Conservation (phyloP, 1,140 invertebrate species). For the Drosophila tani region DNA sequence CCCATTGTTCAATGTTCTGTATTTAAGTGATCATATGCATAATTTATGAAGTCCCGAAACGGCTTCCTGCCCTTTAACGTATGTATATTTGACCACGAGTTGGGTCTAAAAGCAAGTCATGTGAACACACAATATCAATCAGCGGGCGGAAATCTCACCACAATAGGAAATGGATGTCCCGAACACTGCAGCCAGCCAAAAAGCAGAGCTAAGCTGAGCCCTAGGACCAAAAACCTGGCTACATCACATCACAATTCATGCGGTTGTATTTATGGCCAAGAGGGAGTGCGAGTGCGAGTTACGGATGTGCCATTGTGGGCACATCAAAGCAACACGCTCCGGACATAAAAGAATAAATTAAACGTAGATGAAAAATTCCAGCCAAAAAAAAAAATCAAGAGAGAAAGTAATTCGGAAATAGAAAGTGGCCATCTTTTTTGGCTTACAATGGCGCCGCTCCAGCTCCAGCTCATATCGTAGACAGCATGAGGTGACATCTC, state of each 20-base stretch:
- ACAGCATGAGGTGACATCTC: slow-evolving; percentile 37
- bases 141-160: slow-evolving; percentile 28
- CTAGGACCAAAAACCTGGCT: slow-evolving; percentile 1
- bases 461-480: not conserved
- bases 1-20: slow-evolving; percentile 42
- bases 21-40: slow-evolving; percentile 47
- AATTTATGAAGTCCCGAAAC: slow-evolving; percentile 14
- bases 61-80: not conserved
- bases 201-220: not conserved
- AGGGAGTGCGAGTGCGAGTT: not conserved
- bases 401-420: slow-evolving; percentile 24
- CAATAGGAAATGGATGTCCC: slow-evolving; percentile 38
- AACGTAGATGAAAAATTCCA: slow-evolving; percentile 29
- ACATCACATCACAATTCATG: slow-evolving; percentile 22
- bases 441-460: slow-evolving; percentile 22
- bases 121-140: slow-evolving; percentile 38
- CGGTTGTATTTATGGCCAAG: slow-evolving; percentile 20
- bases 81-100: slow-evolving; percentile 13
- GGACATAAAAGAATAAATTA: slow-evolving; percentile 45
- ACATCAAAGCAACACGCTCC: slow-evolving; percentile 45
- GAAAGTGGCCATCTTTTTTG: slow-evolving; percentile 12
- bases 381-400: not conserved
- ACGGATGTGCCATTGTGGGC: slow-evolving; percentile 27
- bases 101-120: slow-evolving; percentile 19
- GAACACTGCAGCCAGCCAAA: not conserved